A percentile compares a stretch with the other conserved stretches of the same genome.
Conservation (phyloP, 2,797 vertebrate genomes). For the Bradypodion ventrale region DNA sequence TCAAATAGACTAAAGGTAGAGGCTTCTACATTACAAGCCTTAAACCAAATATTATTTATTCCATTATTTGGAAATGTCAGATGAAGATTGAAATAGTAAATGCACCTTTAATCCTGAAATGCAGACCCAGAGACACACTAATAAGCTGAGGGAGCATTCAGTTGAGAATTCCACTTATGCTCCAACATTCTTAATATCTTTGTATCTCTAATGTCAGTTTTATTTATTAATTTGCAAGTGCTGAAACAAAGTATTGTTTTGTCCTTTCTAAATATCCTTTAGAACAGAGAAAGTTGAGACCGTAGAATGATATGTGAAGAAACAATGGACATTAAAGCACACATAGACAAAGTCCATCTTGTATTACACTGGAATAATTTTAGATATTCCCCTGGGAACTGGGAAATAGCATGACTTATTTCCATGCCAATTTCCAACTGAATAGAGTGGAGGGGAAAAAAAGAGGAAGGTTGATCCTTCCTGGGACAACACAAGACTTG, state of each 20-base stretch:
- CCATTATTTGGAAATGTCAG: too few species aligned
- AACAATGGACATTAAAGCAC: not conserved
- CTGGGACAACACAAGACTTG: too few species aligned
- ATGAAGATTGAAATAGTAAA: too few species aligned
- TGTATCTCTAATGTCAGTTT: not conserved
- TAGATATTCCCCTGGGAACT: too few species aligned
- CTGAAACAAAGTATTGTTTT: not conserved
- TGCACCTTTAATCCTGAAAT: too few species aligned
- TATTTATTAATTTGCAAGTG: not conserved
- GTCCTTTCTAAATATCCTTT: not conserved
- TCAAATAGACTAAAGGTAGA: too few species aligned
- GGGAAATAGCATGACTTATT: not conserved
- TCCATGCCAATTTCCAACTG: not conserved
- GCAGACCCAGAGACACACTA: too few species aligned
- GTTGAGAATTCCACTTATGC: not conserved
- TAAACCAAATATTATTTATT: too few species aligned
- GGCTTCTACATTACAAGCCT: too few species aligned
- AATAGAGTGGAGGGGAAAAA: too few species aligned
- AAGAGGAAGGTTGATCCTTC: too few species aligned
- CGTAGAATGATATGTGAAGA: not conserved
- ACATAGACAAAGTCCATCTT: not conserved
- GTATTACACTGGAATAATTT: not conserved
- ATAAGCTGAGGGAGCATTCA: too few species aligned
- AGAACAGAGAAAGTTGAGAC: not conserved
- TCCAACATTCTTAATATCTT: not conserved